Evolutionary conservation across 2,797 vertebrate species (phyloP).

Genomic region (Alca torda): DNA sequence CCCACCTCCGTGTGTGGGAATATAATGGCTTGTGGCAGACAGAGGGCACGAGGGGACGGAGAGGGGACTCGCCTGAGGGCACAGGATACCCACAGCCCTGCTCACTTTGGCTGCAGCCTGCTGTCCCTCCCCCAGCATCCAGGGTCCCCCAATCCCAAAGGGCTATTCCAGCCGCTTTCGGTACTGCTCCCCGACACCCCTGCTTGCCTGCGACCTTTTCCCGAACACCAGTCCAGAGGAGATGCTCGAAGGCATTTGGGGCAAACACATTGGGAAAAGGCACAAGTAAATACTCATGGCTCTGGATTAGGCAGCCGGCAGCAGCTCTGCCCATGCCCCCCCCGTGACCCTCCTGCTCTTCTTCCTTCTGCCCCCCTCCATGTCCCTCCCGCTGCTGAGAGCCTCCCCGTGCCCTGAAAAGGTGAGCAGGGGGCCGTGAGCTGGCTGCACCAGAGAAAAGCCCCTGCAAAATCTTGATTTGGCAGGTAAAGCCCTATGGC

Average conservation of each 20-base stretch:
- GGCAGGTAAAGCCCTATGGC: background rate
- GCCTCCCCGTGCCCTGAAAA: background rate
- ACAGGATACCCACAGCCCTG: background rate
- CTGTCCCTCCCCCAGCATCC: background rate
- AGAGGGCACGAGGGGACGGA: too few relatives aligned
- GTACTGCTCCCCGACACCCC: background rate
- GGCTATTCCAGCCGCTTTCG: background rate
- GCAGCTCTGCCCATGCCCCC: background rate
- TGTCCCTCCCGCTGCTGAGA: background rate
- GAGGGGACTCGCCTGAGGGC: background rate
- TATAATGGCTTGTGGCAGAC: background rate
- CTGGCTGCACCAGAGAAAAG: background rate
- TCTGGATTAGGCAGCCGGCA: background rate
- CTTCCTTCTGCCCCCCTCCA: background rate
- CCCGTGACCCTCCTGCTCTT: background rate
- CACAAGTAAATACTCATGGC: background rate
- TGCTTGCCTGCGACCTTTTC: background rate
- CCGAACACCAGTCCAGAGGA: background rate
- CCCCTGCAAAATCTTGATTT: accelerated
- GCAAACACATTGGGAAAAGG: background rate
- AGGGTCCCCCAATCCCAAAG: background rate
- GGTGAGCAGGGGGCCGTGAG: accelerated
- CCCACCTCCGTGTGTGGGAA: accelerated
- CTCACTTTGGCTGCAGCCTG: background rate
- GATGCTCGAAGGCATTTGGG: background rate